phyloP scores from a whole-genome alignment of 2,888 invertebrate genomes.

The Leucophenga maculata region DNA sequence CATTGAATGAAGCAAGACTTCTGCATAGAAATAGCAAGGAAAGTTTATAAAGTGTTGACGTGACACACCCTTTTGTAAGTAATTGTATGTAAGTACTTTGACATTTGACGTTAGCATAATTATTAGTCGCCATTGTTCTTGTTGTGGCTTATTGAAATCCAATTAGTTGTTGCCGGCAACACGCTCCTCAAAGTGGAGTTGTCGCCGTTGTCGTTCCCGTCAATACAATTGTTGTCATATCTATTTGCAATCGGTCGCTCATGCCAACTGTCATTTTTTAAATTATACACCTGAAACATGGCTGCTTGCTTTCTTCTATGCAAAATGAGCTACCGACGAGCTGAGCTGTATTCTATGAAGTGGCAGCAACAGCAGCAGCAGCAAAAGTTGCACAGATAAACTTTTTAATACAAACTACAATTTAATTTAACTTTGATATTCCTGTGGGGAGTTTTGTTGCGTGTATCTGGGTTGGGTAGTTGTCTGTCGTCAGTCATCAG shows the following conservation, averaged over 20 bases:
- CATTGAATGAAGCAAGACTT: no score
- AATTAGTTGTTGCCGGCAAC: not conserved
- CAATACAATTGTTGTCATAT: not conserved
- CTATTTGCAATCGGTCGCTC: not conserved
- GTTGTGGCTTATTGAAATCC: conserved; percentile 18
- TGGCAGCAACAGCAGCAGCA: no score
- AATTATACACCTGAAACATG: not conserved
- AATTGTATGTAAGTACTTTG: not conserved
- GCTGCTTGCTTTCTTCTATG: conserved; percentile 1
- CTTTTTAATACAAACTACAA: conserved; percentile 70
- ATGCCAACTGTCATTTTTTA: not conserved
- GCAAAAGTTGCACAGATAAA: conserved; percentile 44
- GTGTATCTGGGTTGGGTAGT: conserved; percentile 40
- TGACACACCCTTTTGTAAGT: not conserved
- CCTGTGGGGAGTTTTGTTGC: conserved; percentile 45
- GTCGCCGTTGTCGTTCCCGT: not conserved
- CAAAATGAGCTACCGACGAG: conserved; percentile 20
- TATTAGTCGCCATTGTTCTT: conserved; percentile 17
- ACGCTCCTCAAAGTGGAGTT: not conserved
- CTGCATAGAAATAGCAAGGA: no score
- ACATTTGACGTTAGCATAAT: conserved; percentile 16
- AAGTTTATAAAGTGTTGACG: no score
- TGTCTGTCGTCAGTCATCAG: conserved; percentile 4
- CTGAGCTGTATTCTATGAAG: not conserved
- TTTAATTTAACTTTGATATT: conserved; percentile 72